phyloP scores from a whole-genome alignment of 2,797 vertebrate genomes.

The Cyclura pinguis region DNA sequence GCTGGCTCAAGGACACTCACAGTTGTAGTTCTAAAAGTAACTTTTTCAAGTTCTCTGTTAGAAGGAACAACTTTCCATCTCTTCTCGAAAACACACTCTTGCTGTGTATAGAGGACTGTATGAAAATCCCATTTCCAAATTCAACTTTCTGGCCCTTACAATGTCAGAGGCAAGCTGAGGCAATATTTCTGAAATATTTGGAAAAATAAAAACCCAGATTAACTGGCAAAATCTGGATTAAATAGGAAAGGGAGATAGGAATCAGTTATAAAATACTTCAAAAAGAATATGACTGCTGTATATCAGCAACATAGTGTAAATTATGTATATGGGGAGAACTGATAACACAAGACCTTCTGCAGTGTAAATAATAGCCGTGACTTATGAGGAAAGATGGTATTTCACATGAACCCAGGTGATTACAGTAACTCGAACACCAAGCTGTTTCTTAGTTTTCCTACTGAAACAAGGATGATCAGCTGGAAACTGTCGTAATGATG shows the following conservation, averaged over 20 bases:
- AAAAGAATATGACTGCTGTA: not conserved
- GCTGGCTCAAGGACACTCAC: not conserved
- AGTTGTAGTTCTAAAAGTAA: too few species aligned
- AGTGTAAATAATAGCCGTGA: not conserved
- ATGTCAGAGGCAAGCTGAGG: not conserved
- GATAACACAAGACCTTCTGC: not conserved
- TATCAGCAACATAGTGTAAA: slow-evolving; percentile 3
- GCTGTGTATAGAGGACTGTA: not conserved
- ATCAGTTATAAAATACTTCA: slow-evolving; percentile 6
- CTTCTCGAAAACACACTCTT: not conserved
- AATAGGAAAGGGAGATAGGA: not conserved
- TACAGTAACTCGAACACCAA: not conserved
- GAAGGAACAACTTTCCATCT: too few species aligned
- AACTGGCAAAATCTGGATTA: too few species aligned
- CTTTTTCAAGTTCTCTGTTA: too few species aligned
- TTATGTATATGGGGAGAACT: not conserved
- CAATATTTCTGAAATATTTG: not conserved
- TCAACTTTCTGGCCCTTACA: not conserved
- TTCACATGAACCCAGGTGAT: not conserved
- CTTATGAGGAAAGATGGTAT: not conserved
- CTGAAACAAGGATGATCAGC: not conserved
- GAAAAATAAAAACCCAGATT: too few species aligned
- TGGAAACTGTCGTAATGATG: not conserved
- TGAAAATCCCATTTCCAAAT: not conserved
- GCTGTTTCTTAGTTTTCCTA: not conserved